Evolutionary conservation across 1,140 invertebrate genomes (phyloP).

Genomic region (Augochlora pura): DNA sequence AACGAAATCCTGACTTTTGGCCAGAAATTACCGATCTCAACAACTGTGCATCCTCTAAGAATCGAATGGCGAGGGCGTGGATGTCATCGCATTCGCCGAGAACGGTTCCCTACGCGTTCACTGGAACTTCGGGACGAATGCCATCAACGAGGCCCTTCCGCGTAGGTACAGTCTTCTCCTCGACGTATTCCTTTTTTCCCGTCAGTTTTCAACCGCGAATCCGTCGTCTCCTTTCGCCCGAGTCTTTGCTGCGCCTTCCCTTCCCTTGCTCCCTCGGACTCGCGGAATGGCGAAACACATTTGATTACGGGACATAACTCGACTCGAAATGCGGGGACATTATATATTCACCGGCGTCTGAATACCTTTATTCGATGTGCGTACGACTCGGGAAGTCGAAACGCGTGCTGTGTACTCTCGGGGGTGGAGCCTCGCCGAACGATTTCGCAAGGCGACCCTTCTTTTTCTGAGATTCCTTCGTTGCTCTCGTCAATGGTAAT

Average conservation of each 20-base stretch:
- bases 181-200: not conserved
- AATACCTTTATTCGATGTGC: conserved; percentile 8
- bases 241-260: not conserved
- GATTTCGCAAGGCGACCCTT: not conserved
- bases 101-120: conserved; percentile 18
- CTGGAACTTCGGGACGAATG: not conserved
- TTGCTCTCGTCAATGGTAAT: not conserved
- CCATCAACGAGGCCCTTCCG: conserved; percentile 1
- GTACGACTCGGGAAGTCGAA: not conserved
- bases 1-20: too few species aligned
- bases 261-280: conserved; percentile 1
- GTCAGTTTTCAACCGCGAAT: not conserved
- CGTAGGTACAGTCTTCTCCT: not conserved
- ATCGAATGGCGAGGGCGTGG: conserved; percentile 27
- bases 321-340: conserved; percentile 6
- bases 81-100: conserved; percentile 38
- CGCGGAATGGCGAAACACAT: conserved; percentile 33
- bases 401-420: not conserved
- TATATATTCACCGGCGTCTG: conserved; percentile 5
- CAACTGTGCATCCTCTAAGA: not conserved
- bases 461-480: not conserved
- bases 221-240: too few species aligned
- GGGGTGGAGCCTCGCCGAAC: not conserved
- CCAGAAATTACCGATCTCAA: too few species aligned
- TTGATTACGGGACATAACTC: conserved; percentile 46